A percentile compares a stretch with the other conserved stretches of the same genome.
phyloP scores from a whole-genome alignment of 2,113 vertebrate genomes.

The Cynopterus brachyotis region DNA sequence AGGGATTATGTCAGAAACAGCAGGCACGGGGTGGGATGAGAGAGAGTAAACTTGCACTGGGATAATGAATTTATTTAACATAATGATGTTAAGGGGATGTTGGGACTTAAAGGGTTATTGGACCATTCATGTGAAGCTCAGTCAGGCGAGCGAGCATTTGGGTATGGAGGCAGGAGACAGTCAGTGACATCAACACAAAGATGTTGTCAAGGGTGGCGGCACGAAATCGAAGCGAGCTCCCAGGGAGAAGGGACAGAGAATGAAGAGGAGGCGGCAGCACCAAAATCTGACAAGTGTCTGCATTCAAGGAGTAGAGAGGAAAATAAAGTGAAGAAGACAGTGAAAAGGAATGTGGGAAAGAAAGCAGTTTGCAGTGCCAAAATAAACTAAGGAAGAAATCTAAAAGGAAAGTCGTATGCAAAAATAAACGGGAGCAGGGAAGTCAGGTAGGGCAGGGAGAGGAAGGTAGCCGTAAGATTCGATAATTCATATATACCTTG shows the following conservation, averaged over 20 bases:
- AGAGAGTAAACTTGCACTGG: neutral
- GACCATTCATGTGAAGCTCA: neutral
- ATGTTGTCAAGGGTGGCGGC: neutral
- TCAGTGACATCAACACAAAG: neutral
- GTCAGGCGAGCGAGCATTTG: neutral
- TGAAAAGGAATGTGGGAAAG: neutral
- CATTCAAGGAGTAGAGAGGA: neutral
- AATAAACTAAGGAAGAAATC: neutral
- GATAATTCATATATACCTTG: neutral
- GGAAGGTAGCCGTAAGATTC: neutral
- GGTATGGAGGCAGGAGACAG: neutral
- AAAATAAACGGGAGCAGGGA: neutral
- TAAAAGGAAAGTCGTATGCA: neutral
- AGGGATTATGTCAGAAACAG: neutral
- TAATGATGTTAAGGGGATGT: neutral
- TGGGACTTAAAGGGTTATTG: no score
- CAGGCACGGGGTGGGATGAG: neutral
- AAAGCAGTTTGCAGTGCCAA: neutral
- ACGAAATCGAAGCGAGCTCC: neutral
- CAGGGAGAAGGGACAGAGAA: neutral
- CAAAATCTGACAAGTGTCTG: neutral
- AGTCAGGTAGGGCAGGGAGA: neutral
- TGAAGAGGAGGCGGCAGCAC: neutral
- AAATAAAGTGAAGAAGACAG: neutral
- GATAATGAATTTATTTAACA: neutral